phyloP scores from a whole-genome alignment of 2,888 invertebrate genomes.

The Desoria tigrina region DNA sequence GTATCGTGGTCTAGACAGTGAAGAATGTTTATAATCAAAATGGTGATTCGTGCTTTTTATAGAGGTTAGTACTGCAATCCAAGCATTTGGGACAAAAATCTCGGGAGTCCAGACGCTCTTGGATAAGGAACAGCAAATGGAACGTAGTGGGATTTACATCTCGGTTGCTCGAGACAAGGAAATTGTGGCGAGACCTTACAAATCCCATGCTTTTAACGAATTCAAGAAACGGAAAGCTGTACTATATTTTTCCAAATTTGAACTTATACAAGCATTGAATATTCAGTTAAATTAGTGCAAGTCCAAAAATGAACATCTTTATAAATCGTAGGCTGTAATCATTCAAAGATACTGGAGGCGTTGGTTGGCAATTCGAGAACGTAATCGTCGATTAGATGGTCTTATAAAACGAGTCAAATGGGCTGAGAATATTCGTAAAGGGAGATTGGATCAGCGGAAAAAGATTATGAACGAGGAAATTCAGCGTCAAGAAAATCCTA shows the following conservation, averaged over 20 bases:
- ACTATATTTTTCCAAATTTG: too few relatives aligned
- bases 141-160: slow-evolving; percentile 41
- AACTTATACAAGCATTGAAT: too few relatives aligned
- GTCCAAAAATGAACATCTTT: too few relatives aligned
- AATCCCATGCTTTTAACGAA: slow-evolving; percentile 28
- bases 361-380: slow-evolving; percentile 45
- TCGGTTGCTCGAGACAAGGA: slow-evolving; percentile 28
- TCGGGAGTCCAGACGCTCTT: slow-evolving; percentile 35
- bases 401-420: slow-evolving; percentile 47
- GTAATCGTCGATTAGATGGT: slow-evolving; percentile 39
- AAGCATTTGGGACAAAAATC: slow-evolving; percentile 35
- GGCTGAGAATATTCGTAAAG: slow-evolving; percentile 50
- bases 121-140: slow-evolving; percentile 47
- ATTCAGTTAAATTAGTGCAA: too few relatives aligned
- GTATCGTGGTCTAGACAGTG: too few relatives aligned
- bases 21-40: too few relatives aligned
- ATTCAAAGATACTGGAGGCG: slow-evolving; percentile 52
- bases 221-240: neutral
- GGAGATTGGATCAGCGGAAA: slow-evolving; percentile 44
- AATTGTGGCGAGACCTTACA: slow-evolving; percentile 33
- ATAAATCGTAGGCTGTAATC: slow-evolving; percentile 45
- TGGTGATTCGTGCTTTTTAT: neutral
- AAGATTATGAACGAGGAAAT: slow-evolving; percentile 48
- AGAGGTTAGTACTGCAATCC: slow-evolving; percentile 19
- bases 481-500: slow-evolving; percentile 45